These are phyloP conservation scores for Montipora capitata DNA, from an alignment of 92 coral and sea anemone species.

Conservation along the genomic window DNA sequence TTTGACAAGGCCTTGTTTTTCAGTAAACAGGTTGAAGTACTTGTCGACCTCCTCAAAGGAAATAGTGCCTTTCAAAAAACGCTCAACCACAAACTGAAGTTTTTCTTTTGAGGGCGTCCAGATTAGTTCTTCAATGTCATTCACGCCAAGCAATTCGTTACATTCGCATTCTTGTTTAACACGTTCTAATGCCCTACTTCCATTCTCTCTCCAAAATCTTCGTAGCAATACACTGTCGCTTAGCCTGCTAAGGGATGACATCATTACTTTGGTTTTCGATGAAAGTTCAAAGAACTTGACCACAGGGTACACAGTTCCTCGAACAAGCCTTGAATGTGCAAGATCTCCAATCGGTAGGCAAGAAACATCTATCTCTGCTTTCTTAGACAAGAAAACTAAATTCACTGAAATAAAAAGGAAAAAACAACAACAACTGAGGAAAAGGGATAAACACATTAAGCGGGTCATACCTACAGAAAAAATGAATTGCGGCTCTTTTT, in stretches of 20 bases:
- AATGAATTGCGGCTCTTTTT: too few relatives aligned
- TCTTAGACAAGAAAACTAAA: constrained; percentile 25
- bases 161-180: constrained; percentile 15
- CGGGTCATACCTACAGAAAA: too few relatives aligned
- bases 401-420: constrained; percentile 50
- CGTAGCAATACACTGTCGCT: constrained; percentile 72
- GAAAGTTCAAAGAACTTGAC: constrained; percentile 81
- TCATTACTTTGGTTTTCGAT: constrained; percentile 49
- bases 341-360: constrained; percentile 39
- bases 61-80: constrained; percentile 50
- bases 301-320: background rate
- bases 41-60: constrained; percentile 69
- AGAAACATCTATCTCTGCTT: constrained; percentile 38
- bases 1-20: constrained; percentile 32
- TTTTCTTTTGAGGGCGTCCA: constrained; percentile 73
- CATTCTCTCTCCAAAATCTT: constrained; percentile 70
- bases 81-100: constrained; percentile 31
- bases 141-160: constrained; percentile 31
- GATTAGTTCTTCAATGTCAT: constrained; percentile 61
- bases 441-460: too few relatives aligned
- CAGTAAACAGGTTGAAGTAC: constrained; percentile 36
- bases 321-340: constrained; percentile 19
- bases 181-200: constrained; percentile 40
- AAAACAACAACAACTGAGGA: too few relatives aligned
- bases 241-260: constrained; percentile 52